Base-by-base conservation (phyloP, 92 coral and sea anemone species). In the Plumapathes pennacea region DNA sequence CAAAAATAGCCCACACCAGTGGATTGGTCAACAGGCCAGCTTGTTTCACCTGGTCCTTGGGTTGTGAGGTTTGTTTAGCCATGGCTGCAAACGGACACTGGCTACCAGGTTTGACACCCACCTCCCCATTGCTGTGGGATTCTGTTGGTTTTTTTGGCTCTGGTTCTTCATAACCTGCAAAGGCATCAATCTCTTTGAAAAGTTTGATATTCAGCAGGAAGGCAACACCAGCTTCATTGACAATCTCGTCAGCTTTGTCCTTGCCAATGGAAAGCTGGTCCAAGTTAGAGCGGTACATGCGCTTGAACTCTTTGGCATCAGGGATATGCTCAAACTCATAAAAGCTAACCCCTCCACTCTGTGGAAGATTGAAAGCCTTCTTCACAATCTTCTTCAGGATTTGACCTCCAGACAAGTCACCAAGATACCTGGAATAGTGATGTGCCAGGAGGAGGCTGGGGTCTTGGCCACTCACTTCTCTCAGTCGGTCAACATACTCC, bases 331-430 rank as follows among this genome's bases (percentile, higher is more conserved):
- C 88, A 67, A 91, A 91, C 25, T 77, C 77, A 45, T 57, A 91
- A 51, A 88, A 88, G 25, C 60, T 63, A 29, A 91, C 91, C 25
- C 97, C 97, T 5, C 96, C 96, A 10, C 83, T 84, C n/a, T 76
- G 80, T 18, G 96, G 90, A n/a, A 91, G 78, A 29, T 83, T 67
- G 89, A 88, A 80, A 10, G 89, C 96, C 65, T 91, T 91, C 1
- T 46, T 54, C 5, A 90, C 95, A 86, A 91, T 84, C 64, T 76
- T 88, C 79, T 89, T 82, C 19, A 91, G 62, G 55, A 91, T 76
- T 22, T 76, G 89, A 0, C 97, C 97, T 30, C 97, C 97, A 44
- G 97, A 80, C 44, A 91, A 67, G 66, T 91, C 97, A 1, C 97
- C 97, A 32, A 91, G 78, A 81, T 88, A 91, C 63, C 97, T 67